Percentiles rank a stretch among this genome's conserved stretches.
phyloP scores from a whole-genome alignment of 2,888 invertebrate genomes.

The Mesorhabditis belari region DNA sequence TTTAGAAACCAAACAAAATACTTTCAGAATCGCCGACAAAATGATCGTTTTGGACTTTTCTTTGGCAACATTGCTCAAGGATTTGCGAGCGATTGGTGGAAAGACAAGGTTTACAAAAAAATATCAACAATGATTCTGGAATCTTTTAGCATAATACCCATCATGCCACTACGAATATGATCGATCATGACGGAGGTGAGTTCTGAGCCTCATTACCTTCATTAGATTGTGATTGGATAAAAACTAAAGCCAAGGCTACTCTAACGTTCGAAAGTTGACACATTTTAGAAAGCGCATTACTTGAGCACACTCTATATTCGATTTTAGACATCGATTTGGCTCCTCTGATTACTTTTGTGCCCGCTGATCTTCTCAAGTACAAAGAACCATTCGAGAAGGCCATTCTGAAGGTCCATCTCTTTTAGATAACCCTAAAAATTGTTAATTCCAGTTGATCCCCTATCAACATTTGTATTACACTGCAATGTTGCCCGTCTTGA shows the following conservation, averaged over 20 bases:
- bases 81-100: constrained; percentile 52
- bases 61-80: constrained; percentile 49
- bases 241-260: too few species aligned
- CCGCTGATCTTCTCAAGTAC: constrained; percentile 43
- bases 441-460: constrained; percentile 33
- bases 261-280: too few species aligned
- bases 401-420: constrained; percentile 16
- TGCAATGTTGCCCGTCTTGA: constrained; percentile 39
- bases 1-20: background rate
- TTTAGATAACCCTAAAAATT: background rate
- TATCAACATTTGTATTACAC: constrained; percentile 51
- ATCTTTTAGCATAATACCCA: constrained; percentile 45
- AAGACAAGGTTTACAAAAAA: constrained; percentile 32
- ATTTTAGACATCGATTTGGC: constrained; percentile 48
- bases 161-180: constrained; percentile 50
- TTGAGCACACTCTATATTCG: constrained; percentile 9
- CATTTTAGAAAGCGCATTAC: too few species aligned
- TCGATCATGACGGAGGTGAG: constrained; percentile 42
- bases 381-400: constrained; percentile 39
- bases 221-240: too few species aligned
- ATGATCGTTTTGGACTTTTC: constrained; percentile 36
- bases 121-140: background rate
- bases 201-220: too few species aligned
- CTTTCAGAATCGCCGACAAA: constrained; percentile 20
- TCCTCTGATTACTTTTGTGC: constrained; percentile 48